Evolutionary conservation across 2,888 invertebrate species (phyloP).

Genomic region (Synergus umbraculus): DNA sequence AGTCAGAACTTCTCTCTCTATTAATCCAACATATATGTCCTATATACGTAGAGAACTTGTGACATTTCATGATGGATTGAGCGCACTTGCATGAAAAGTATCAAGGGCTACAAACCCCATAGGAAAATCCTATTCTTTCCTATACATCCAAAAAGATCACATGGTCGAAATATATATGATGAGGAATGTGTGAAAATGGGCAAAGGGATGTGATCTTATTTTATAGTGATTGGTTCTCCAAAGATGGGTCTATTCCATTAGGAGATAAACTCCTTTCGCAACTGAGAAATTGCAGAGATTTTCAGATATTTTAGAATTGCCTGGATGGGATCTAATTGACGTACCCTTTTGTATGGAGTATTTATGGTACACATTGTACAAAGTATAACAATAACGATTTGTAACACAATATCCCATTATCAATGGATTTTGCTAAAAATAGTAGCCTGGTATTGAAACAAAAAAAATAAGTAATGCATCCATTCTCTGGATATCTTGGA

Average conservation of each 20-base stretch:
- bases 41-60: conserved; percentile 8
- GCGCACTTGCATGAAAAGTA: conserved; percentile 2
- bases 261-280: neutral
- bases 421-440: no score
- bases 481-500: no score
- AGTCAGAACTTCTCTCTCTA: conserved; percentile 11
- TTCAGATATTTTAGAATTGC: no score
- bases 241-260: neutral
- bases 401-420: no score
- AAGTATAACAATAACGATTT: no score
- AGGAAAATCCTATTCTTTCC: neutral
- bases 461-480: no score
- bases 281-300: neutral
- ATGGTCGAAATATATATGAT: neutral
- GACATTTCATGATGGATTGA: conserved; percentile 37
- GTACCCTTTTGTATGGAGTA: no score
- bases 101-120: neutral
- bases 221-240: conserved; percentile 7
- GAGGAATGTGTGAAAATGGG: neutral
- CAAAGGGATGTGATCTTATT: neutral
- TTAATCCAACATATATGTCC: conserved; percentile 33
- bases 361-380: no score
- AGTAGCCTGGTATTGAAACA: no score
- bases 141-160: neutral
- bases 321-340: no score